A percentile compares a stretch with the other conserved stretches of the same genome.
phyloP scores from a whole-genome alignment of 2,113 vertebrate species.

The Calyptomena viridis region DNA sequence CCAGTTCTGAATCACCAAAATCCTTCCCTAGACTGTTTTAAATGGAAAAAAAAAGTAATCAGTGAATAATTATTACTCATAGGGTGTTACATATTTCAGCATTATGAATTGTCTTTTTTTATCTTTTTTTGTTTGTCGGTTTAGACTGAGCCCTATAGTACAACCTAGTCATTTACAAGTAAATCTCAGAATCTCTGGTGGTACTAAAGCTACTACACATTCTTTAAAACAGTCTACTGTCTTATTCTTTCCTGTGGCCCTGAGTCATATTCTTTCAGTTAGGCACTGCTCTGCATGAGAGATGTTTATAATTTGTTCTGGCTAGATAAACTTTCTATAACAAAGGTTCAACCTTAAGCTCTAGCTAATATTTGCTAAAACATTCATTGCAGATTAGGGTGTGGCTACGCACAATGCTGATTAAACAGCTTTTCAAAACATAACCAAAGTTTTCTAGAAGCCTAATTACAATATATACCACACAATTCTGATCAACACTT shows the following conservation, averaged over 20 bases:
- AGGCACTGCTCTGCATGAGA: neutral
- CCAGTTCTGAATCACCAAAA: neutral
- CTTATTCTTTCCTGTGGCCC: neutral
- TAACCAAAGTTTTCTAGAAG: neutral
- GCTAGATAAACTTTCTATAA: neutral
- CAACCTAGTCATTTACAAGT: neutral
- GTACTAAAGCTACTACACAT: neutral
- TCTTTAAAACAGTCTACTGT: neutral
- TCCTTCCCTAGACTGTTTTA: neutral
- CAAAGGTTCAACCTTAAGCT: neutral
- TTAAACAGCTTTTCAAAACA: neutral
- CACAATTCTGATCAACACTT: neutral
- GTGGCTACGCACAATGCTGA: neutral
- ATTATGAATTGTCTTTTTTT: neutral
- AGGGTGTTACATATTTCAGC: neutral
- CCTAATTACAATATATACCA: neutral
- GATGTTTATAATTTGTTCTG: neutral
- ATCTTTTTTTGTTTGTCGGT: neutral
- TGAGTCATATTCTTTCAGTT: neutral
- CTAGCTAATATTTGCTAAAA: slow-evolving; percentile 12
- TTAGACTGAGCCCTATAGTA: neutral
- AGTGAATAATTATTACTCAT: neutral
- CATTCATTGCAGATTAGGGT: neutral
- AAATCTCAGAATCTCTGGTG: neutral
- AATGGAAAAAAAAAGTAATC: neutral